Base-by-base conservation (phyloP, 2,888 invertebrate species). In the Caenorhabditis sp. region DNA sequence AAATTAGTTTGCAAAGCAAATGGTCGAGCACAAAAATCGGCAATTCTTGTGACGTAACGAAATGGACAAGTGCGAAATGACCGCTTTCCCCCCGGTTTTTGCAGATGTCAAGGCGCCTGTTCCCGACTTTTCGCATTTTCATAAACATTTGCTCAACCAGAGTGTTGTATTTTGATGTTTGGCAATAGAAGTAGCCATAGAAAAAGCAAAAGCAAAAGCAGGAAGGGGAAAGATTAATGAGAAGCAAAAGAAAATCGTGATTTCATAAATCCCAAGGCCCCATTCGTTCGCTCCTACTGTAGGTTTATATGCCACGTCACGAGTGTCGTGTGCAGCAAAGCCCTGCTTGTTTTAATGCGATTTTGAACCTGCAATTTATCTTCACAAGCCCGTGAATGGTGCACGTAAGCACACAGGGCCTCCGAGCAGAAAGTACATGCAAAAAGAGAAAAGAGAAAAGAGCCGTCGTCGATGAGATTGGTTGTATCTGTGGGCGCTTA, bases 151-250 rank as follows among this genome's bases (percentile, higher is more conserved):
- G 26, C 26, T 13, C 8, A 37, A 56, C 62, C 30, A 15, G 41
- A 20, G 24, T 15, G 13, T 27, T 27, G 52, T 70, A 70, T 70
- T 70, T 50, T 70, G 70, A 52, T 59, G 70, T 58, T 70, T 48
- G 50, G 13, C 39, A 58, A 68, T 50, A 68, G 17, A 48, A 32
- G n/a, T 13, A 62, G 26, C 30, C 30, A 30, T 9, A 45, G 13
- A 30, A 45, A 53, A 7, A 58, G 9, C 17, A 15, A 1, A 48
- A 32, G 9, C 20, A 52, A 20, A 48, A 61, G n/a, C n/a, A 45
- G 22, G 17, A 46, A 41, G 35, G 30, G 9, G 22, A 43, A 46
- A 11, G 15, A 26, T 15, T 7, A 56, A 32, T n/a, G 32, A 45
- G 32, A 55, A 39, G 13, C 4, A 22, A 11, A 37, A 50, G 15